These are phyloP conservation scores for Tinamus guttatus DNA, from an alignment of 2,113 vertebrate genomes.

Conservation along the genomic window DNA sequence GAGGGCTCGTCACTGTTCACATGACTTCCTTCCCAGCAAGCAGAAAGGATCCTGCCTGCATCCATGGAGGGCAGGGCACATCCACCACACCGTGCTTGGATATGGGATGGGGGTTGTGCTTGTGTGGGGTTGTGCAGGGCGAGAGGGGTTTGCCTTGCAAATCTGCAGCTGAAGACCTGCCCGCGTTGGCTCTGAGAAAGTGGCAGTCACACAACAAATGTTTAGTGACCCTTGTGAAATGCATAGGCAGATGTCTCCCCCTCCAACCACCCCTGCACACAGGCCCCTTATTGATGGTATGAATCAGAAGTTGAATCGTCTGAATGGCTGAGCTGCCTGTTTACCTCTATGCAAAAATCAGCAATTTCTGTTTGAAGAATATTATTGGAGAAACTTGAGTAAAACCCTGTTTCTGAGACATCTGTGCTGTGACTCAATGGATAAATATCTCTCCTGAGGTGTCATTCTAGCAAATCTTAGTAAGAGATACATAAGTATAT, in stretches of 20 bases:
- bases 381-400: neutral
- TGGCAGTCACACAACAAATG: neutral
- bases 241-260: neutral
- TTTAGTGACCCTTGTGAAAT: neutral
- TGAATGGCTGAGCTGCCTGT: neutral
- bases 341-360: neutral
- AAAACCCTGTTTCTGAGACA: neutral
- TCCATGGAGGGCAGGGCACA: neutral
- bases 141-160: neutral
- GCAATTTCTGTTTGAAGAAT: neutral
- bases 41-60: neutral
- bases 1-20: neutral
- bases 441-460: neutral
- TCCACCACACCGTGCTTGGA: neutral
- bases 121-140: neutral
- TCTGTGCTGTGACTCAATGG: neutral
- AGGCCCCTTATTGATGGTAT: neutral
- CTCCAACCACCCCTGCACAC: neutral
- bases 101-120: neutral
- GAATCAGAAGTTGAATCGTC: neutral
- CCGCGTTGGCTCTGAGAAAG: neutral
- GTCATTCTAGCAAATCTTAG: neutral
- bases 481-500: neutral
- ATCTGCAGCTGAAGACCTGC: neutral
- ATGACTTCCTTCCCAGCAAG: neutral